Evolutionary conservation across 2,797 vertebrate species (phyloP).

Genomic region (Pantherophis vulpinus): DNA sequence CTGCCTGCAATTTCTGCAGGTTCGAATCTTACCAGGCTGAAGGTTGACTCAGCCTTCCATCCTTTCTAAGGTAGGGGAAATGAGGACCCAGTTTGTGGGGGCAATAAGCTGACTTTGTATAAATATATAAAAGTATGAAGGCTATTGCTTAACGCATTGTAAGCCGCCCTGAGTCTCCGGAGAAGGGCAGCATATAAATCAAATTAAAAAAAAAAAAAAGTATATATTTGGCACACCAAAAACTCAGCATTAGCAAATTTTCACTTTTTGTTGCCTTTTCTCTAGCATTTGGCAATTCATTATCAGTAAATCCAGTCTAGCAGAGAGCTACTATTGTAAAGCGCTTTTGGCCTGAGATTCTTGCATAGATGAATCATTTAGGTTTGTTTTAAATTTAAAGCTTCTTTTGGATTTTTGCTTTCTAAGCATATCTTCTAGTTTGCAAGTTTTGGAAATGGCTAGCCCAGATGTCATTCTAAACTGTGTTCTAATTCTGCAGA

Average conservation of each 20-base stretch:
- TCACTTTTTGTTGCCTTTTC: not conserved
- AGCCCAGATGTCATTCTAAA: rapidly evolving
- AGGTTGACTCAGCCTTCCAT: too few relatives aligned
- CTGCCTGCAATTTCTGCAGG: too few relatives aligned
- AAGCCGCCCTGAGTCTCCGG: too few relatives aligned
- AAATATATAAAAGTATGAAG: too few relatives aligned
- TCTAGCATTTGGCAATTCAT: constrained; percentile 1
- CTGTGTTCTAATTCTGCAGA: constrained; percentile 68
- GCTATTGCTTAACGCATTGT: too few relatives aligned
- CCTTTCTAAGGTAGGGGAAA: too few relatives aligned
- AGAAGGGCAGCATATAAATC: too few relatives aligned
- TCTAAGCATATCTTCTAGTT: not conserved
- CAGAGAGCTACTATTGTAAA: not conserved
- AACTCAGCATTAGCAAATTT: not conserved
- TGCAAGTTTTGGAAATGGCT: not conserved
- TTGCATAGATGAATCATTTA: not conserved
- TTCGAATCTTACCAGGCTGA: too few relatives aligned
- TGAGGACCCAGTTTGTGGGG: too few relatives aligned
- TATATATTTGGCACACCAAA: not conserved
- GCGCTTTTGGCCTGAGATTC: not conserved
- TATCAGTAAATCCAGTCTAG: not conserved
- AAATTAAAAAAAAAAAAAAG: too few relatives aligned
- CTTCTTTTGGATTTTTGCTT: not conserved
- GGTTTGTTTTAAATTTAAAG: not conserved
- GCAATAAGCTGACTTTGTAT: too few relatives aligned